Evolutionary conservation across 2,113 vertebrate genomes (phyloP).

Genomic region (Chaenogobius annularis): DNA sequence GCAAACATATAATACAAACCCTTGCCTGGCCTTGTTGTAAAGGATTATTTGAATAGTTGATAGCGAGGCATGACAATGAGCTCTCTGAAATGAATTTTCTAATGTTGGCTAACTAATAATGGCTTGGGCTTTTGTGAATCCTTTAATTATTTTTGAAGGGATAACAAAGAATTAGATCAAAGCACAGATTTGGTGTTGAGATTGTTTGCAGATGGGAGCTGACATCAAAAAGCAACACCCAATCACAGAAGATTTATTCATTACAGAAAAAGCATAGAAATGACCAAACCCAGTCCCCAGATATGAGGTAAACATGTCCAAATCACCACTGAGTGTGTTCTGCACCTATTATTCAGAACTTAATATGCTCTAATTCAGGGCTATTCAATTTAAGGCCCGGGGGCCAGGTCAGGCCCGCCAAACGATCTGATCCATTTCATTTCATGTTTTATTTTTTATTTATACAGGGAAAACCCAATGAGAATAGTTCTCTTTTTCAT

Average conservation of each 20-base stretch:
- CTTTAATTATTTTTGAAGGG: background rate
- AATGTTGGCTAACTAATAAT: background rate
- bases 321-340: no score
- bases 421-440: no score
- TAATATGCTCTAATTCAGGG: no score
- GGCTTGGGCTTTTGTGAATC: background rate
- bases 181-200: background rate
- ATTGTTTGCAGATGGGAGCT: background rate
- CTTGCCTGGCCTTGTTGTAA: background rate
- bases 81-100: background rate
- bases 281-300: no score
- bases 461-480: no score
- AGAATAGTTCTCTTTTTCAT: no score
- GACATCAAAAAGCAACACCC: background rate
- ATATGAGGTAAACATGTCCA: no score
- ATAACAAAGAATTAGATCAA: background rate
- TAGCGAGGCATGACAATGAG: background rate
- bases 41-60: background rate
- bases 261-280: background rate
- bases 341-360: no score
- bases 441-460: no score
- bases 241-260: background rate
- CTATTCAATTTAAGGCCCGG: no score
- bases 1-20: background rate
- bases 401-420: no score